Conservation (phyloP, 2,888 invertebrate species). For the Alcis repandata region DNA sequence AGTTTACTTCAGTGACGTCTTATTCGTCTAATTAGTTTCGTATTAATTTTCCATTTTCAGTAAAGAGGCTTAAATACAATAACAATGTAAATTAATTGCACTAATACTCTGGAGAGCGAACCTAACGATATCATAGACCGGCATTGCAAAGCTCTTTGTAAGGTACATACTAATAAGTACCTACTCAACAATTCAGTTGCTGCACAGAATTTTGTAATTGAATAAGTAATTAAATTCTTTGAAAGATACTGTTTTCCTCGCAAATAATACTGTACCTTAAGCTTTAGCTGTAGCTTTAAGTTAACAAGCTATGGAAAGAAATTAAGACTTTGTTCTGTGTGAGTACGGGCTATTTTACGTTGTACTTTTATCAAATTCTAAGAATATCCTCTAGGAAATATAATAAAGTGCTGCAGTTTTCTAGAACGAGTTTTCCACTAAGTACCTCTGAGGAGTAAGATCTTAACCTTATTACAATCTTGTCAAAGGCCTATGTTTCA, state of each 20-base stretch:
- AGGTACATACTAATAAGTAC: too few relatives aligned
- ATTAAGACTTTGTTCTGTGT: too few relatives aligned
- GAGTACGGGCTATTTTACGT: too few relatives aligned
- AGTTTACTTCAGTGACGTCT: too few relatives aligned
- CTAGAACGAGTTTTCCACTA: neutral
- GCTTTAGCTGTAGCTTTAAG: too few relatives aligned
- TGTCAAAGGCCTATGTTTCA: neutral
- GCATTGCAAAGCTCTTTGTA: constrained; percentile 12
- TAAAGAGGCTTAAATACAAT: constrained; percentile 14
- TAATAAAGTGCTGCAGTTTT: neutral
- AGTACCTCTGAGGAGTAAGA: neutral
- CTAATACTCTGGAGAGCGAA: constrained; percentile 18
- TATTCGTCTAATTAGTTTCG: too few relatives aligned
- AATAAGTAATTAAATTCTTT: neutral
- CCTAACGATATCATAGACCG: constrained; percentile 5
- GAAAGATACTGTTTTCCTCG: neutral
- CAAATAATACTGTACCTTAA: neutral
- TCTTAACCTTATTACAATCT: too few relatives aligned
- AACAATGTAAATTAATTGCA: constrained; percentile 22
- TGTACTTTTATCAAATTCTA: neutral
- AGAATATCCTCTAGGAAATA: neutral
- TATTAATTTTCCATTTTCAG: constrained; percentile 1
- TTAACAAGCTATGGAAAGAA: too few relatives aligned
- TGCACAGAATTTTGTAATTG: constrained; percentile 6
- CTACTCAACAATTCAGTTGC: neutral